Evolutionary conservation across 2,113 vertebrate genomes (phyloP).

Genomic region (Chionomys nivalis): DNA sequence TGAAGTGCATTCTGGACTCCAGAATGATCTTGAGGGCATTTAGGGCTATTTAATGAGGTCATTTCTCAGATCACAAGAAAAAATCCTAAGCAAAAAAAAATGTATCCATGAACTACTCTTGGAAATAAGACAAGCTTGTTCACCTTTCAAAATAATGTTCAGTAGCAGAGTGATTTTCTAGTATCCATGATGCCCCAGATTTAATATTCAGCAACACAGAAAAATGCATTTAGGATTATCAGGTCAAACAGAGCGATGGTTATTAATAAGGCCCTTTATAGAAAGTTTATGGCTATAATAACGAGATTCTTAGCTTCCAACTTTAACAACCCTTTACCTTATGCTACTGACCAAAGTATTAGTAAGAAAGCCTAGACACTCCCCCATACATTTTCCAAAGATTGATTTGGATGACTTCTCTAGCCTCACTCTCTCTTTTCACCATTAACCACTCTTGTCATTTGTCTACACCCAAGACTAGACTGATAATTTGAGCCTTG

Average conservation of each 20-base stretch:
- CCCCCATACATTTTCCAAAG: not conserved
- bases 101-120: not conserved
- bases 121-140: not conserved
- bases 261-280: not conserved
- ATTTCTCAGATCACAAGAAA: not conserved
- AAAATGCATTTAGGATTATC: not conserved
- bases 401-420: not conserved
- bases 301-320: too few species aligned
- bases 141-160: not conserved
- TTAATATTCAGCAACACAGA: not conserved
- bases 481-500: not conserved
- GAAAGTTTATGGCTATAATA: not conserved
- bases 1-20: not conserved
- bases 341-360: not conserved
- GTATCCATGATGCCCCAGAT: not conserved
- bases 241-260: not conserved
- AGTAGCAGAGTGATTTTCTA: not conserved
- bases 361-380: not conserved
- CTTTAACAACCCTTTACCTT: not conserved
- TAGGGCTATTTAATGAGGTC: not conserved
- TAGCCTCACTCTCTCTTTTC: not conserved
- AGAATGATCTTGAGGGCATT: not conserved
- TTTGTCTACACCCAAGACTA: not conserved
- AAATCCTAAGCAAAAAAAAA: not conserved
- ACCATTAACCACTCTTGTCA: not conserved